Conservation (phyloP, 1,140 invertebrate species). For the Leptinotarsa lineolata region DNA sequence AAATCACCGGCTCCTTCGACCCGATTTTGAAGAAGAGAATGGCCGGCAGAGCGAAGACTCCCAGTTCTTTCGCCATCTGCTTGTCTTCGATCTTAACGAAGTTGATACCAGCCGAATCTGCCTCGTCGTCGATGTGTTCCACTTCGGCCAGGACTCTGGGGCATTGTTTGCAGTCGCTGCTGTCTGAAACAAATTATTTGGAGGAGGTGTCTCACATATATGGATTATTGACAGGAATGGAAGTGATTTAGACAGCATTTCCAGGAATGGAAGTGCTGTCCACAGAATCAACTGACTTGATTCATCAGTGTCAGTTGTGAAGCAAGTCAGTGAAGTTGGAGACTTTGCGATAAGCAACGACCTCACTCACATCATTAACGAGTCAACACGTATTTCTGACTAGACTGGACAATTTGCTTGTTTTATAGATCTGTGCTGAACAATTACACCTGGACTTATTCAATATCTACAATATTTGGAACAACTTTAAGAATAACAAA, state of each 20-base stretch:
- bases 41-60: conserved; percentile 86
- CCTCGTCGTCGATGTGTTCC: conserved; percentile 92
- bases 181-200: conserved; percentile 71
- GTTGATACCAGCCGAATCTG: conserved; percentile 88
- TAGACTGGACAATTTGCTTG: too few relatives aligned
- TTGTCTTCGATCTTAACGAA: conserved; percentile 92
- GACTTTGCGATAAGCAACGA: too few relatives aligned
- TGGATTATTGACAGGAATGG: background rate
- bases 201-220: background rate
- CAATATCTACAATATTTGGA: too few relatives aligned
- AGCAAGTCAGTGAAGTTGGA: too few relatives aligned
- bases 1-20: conserved; percentile 90
- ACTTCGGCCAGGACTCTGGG: conserved; percentile 84
- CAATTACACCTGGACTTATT: too few relatives aligned
- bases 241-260: background rate
- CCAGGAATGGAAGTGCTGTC: background rate
- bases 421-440: too few relatives aligned
- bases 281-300: too few relatives aligned
- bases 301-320: too few relatives aligned
- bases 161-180: conserved; percentile 93
- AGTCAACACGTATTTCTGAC: too few relatives aligned
- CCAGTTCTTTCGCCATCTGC: conserved; percentile 81
- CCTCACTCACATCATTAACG: too few relatives aligned
- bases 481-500: too few relatives aligned
- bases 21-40: conserved; percentile 88